Evolutionary conservation across 2,113 vertebrate genomes (phyloP).

Genomic region (Upupa epops): DNA sequence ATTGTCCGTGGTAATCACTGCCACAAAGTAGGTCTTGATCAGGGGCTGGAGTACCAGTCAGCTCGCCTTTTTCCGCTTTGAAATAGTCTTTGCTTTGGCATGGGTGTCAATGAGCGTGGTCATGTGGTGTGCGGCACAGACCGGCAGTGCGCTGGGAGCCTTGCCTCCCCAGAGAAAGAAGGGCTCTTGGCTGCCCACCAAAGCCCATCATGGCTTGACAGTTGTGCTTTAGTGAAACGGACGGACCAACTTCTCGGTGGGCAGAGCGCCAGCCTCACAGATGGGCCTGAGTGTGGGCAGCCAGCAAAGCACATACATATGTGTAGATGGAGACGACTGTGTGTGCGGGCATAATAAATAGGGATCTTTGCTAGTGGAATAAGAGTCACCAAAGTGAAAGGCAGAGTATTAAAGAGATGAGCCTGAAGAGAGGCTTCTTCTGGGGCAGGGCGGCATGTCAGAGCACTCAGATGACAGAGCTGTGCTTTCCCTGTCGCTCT

Average conservation of each 20-base stretch:
- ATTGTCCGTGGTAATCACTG: background rate
- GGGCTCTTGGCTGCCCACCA: constrained; percentile 62
- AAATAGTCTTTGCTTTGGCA: constrained; percentile 53
- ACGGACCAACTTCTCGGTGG: constrained; percentile 39
- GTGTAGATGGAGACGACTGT: background rate
- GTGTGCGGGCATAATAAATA: background rate
- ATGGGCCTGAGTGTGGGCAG: constrained; percentile 64
- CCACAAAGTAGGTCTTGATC: constrained; percentile 17
- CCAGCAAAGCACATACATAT: constrained; percentile 28
- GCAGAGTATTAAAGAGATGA: background rate
- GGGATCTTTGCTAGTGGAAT: background rate
- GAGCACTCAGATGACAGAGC: background rate
- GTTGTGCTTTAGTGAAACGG: constrained; percentile 34
- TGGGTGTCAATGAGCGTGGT: constrained; percentile 40
- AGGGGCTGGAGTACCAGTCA: constrained; percentile 16
- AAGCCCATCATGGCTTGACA: constrained; percentile 53
- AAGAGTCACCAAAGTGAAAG: constrained; percentile 18
- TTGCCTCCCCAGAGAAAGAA: constrained; percentile 28
- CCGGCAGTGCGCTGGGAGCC: constrained; percentile 3
- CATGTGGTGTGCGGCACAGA: constrained; percentile 32
- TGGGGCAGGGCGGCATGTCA: background rate
- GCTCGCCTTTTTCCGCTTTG: background rate
- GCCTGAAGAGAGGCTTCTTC: background rate
- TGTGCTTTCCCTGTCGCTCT: constrained; percentile 3
- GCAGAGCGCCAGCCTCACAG: constrained; percentile 69